Conservation (phyloP, 1,140 invertebrate genomes). For the Drosophila ogumai region DNA sequence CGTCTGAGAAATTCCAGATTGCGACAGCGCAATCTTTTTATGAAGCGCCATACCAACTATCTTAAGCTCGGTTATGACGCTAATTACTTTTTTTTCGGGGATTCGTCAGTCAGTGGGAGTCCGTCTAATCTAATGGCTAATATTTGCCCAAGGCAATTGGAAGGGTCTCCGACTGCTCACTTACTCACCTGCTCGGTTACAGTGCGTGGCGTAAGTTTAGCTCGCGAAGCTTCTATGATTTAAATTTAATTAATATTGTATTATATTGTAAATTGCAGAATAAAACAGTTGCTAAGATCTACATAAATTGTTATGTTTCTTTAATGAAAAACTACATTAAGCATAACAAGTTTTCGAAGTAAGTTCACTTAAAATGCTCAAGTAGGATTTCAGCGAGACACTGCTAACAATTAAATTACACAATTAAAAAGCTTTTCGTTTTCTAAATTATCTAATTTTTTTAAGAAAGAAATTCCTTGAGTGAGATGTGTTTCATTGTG, state of each 20-base stretch:
- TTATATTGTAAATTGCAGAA: not conserved
- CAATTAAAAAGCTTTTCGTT: too few relatives aligned
- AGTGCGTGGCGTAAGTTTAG: not conserved
- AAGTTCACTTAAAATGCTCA: not conserved
- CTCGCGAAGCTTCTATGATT: not conserved
- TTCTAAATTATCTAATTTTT: too few relatives aligned
- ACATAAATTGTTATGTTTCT: too few relatives aligned
- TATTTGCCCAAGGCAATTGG: slow-evolving; percentile 28
- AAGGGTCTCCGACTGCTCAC: slow-evolving; percentile 2
- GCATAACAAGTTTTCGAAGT: too few relatives aligned
- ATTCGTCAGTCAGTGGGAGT: slow-evolving; percentile 4
- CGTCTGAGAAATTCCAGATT: slow-evolving; percentile 20
- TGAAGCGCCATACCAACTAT: slow-evolving; percentile 7
- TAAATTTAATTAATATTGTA: too few relatives aligned
- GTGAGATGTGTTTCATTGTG: not conserved
- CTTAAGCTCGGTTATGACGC: slow-evolving; percentile 14
- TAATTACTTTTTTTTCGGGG: slow-evolving; percentile 2
- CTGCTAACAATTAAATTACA: not conserved
- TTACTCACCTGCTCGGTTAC: not conserved
- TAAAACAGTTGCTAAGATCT: not conserved
- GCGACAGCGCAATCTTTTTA: slow-evolving; percentile 1
- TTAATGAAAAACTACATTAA: too few relatives aligned
- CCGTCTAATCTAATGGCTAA: slow-evolving; percentile 28
- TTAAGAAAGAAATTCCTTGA: not conserved
- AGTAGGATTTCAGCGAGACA: not conserved